phyloP scores from a whole-genome alignment of 2,797 vertebrate species.

The Vultur gryphus region DNA sequence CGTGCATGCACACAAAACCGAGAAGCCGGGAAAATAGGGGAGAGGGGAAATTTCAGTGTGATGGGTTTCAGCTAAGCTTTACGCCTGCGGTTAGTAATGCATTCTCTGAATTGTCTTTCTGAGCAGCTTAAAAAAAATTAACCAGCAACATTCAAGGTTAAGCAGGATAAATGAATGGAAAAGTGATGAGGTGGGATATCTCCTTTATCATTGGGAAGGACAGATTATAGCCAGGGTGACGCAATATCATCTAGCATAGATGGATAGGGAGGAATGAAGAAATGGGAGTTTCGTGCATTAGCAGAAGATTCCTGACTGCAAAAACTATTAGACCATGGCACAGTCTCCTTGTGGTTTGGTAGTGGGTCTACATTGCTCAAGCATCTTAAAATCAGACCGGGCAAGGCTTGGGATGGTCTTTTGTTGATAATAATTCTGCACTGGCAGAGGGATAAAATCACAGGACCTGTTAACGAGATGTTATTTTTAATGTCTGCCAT shows the following conservation, averaged over 20 bases:
- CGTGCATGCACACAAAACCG: neutral
- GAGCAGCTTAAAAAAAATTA: slow-evolving; percentile 17
- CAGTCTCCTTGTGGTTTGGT: neutral
- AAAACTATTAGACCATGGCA: slow-evolving; percentile 11
- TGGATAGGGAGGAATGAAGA: slow-evolving; percentile 38
- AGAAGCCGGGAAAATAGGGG: neutral
- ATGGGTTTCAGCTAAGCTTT: neutral
- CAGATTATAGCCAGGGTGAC: slow-evolving; percentile 32
- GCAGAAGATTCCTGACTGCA: slow-evolving; percentile 25
- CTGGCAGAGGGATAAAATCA: neutral
- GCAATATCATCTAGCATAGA: neutral
- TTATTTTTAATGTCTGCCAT: neutral
- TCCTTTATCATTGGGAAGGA: slow-evolving; percentile 43
- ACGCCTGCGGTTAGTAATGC: neutral
- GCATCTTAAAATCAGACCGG: neutral
- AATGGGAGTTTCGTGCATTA: slow-evolving; percentile 22
- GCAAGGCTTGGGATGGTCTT: neutral
- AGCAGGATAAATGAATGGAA: slow-evolving; percentile 36
- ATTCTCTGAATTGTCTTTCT: slow-evolving; percentile 10
- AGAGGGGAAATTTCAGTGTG: neutral
- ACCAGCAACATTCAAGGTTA: slow-evolving; percentile 48
- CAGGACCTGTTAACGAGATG: neutral
- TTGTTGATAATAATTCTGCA: neutral
- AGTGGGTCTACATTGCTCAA: neutral
- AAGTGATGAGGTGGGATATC: slow-evolving; percentile 54